Evolutionary conservation across 92 coral and sea anemone species (phyloP).

Genomic region (Virgularia gustaviana): DNA sequence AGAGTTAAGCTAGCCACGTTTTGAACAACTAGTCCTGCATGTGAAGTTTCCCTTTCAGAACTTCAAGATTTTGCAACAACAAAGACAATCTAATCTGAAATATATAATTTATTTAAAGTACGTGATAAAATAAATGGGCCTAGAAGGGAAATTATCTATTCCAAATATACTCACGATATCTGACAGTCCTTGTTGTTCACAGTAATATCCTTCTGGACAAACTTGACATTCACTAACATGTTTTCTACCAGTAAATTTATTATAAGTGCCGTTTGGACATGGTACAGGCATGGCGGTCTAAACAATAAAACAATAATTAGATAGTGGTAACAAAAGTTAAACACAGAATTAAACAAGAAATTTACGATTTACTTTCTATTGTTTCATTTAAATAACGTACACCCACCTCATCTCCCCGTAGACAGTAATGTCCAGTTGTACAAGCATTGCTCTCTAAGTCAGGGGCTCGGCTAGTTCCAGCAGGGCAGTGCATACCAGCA

Average conservation of each 20-base stretch:
- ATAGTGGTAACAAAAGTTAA: not conserved
- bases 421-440: conserved; percentile 73
- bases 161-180: conserved; percentile 56
- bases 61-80: too few relatives aligned
- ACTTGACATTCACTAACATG: conserved; percentile 81
- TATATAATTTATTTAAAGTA: too few relatives aligned
- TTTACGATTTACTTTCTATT: not conserved
- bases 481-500: conserved; percentile 91
- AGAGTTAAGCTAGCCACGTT: too few relatives aligned
- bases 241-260: conserved; percentile 79
- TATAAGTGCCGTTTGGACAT: conserved; percentile 94
- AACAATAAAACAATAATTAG: not conserved
- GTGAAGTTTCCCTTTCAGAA: too few relatives aligned
- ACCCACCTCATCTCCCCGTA: conserved; percentile 89
- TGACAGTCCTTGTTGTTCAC: conserved; percentile 80
- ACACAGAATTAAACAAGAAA: not conserved
- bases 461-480: conserved; percentile 69
- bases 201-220: conserved; percentile 82
- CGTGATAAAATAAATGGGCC: too few relatives aligned
- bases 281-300: conserved; percentile 80
- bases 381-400: not conserved
- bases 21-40: too few relatives aligned
- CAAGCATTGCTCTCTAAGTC: conserved; percentile 88
- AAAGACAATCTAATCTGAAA: too few relatives aligned
- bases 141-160: too few relatives aligned